These are phyloP conservation scores for Pseudocheirus occidentalis DNA, from an alignment of 2,797 vertebrate genomes.

Conservation along the genomic window DNA sequence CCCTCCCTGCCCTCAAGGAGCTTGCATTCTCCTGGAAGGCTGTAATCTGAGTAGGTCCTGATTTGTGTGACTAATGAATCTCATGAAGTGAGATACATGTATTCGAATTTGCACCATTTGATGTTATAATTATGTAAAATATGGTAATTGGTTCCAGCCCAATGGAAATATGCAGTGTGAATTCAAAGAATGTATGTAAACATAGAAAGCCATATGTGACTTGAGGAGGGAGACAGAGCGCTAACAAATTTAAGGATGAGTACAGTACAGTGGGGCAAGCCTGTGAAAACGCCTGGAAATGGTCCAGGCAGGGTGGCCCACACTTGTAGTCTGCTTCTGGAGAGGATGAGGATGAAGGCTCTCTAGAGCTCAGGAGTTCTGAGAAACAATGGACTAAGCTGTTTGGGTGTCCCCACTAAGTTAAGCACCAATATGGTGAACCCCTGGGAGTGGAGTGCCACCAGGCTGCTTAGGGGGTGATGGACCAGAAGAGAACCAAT, in stretches of 20 bases:
- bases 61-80: neutral
- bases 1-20: neutral
- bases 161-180: slow-evolving; percentile 2
- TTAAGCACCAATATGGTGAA: neutral
- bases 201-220: slow-evolving; percentile 1
- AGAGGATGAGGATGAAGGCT: neutral
- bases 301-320: neutral
- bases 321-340: neutral
- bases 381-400: neutral
- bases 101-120: neutral
- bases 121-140: neutral
- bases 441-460: neutral
- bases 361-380: neutral
- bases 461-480: neutral
- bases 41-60: neutral
- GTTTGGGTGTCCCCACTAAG: neutral
- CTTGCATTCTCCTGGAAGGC: neutral
- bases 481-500: neutral
- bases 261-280: neutral
- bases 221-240: neutral
- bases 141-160: slow-evolving; percentile 1
- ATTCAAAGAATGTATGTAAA: slow-evolving; percentile 1
- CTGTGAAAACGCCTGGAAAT: neutral
- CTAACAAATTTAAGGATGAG: neutral
- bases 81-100: neutral